Evolutionary conservation across 2,888 invertebrate species (phyloP).

Genomic region (Mechanitis messenoides): DNA sequence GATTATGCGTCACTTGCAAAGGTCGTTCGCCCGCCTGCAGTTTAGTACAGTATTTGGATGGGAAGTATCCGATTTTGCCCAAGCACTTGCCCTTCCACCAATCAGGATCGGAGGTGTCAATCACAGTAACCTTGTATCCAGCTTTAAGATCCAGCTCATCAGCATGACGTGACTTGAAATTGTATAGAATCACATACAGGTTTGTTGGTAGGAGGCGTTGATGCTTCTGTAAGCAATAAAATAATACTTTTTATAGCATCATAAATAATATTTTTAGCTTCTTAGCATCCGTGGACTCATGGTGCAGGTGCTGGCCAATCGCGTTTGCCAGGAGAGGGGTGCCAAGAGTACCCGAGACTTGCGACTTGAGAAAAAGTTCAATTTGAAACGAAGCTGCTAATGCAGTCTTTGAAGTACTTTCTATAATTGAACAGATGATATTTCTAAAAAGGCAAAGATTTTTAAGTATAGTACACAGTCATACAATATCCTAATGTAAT

Average conservation of each 20-base stretch:
- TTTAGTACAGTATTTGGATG: conserved; percentile 95
- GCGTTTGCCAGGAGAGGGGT: no score
- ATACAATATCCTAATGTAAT: no score
- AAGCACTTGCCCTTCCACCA: conserved; percentile 99
- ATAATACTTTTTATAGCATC: background rate
- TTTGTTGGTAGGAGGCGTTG: conserved; percentile 92
- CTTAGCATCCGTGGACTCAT: no score
- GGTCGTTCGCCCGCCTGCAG: conserved; percentile 93
- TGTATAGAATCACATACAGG: conserved; percentile 95
- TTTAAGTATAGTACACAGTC: no score
- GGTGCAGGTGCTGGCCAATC: no score
- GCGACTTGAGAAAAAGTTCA: no score
- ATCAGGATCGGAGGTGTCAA: conserved; percentile 95
- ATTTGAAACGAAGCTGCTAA: no score
- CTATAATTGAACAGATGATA: no score
- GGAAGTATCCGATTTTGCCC: conserved; percentile 94
- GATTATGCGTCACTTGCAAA: conserved; percentile 84
- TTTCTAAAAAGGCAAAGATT: no score
- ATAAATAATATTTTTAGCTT: no score
- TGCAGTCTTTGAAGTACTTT: no score
- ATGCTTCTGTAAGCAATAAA: conserved; percentile 78
- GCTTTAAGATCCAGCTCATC: conserved; percentile 96
- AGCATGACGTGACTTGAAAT: conserved; percentile 94
- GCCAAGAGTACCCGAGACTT: no score
- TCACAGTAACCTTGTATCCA: conserved; percentile 92